Conservation (phyloP, 1,140 invertebrate species). For the Goniozus legneri region DNA sequence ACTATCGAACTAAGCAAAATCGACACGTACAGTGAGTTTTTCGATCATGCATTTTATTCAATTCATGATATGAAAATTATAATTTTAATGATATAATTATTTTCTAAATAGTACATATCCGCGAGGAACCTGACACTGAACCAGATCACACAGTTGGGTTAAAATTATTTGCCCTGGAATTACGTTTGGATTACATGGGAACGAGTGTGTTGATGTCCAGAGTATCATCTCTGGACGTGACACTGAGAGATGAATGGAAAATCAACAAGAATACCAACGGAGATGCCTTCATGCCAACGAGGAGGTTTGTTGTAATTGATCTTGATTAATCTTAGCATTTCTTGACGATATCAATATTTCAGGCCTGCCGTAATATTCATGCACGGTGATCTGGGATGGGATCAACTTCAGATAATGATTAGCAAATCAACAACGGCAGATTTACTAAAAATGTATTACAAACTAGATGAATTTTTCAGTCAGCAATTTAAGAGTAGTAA, state of each 20-base stretch:
- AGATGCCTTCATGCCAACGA: slow-evolving; percentile 57
- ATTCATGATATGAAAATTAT: background rate
- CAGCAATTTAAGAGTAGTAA: slow-evolving; percentile 93
- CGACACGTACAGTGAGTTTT: slow-evolving; percentile 74
- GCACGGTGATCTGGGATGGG: slow-evolving; percentile 90
- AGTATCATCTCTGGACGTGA: slow-evolving; percentile 77
- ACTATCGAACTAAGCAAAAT: slow-evolving; percentile 88
- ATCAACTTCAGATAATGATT: slow-evolving; percentile 94
- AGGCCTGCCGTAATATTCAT: slow-evolving; percentile 89
- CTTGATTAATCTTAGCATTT: background rate
- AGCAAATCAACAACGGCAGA: slow-evolving; percentile 95
- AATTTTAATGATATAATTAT: background rate
- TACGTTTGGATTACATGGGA: slow-evolving; percentile 94
- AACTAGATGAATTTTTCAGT: slow-evolving; percentile 94
- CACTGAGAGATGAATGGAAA: slow-evolving; percentile 81
- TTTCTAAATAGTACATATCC: slow-evolving; percentile 69
- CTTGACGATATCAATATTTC: slow-evolving; percentile 17
- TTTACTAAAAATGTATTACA: slow-evolving; percentile 92
- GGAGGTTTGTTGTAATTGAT: slow-evolving; percentile 41
- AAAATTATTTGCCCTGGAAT: slow-evolving; percentile 79
- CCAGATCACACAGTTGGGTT: slow-evolving; percentile 86
- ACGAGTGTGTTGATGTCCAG: slow-evolving; percentile 88
- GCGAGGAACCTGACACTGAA: slow-evolving; percentile 84
- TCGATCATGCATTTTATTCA: slow-evolving; percentile 4
- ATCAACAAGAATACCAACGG: slow-evolving; percentile 50